Conservation (phyloP, 2,113 vertebrate species). For the Garra rufa region DNA sequence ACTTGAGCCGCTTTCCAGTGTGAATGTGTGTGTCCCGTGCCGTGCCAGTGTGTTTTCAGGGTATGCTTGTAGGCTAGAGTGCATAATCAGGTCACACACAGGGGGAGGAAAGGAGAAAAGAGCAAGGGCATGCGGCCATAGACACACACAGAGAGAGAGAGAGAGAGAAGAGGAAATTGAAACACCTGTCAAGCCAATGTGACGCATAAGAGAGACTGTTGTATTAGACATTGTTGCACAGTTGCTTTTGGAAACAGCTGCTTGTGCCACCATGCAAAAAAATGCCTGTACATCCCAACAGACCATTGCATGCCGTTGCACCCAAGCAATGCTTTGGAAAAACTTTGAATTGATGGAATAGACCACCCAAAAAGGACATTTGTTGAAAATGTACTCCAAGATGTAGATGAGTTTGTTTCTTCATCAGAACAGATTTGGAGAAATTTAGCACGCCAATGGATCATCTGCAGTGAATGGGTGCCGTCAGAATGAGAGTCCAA, state of each 20-base stretch:
- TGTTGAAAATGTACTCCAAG: not conserved
- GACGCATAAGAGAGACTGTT: not conserved
- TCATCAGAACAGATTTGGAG: not conserved
- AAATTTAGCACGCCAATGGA: not conserved
- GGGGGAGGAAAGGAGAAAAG: not conserved
- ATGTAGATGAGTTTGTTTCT: not conserved
- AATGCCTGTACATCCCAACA: slow-evolving; percentile 2
- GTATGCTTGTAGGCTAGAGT: slow-evolving; percentile 34
- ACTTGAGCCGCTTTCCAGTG: slow-evolving; percentile 24
- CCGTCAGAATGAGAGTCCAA: not conserved
- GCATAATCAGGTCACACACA: not conserved
- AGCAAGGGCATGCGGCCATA: slow-evolving; percentile 4
- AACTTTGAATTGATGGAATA: not conserved
- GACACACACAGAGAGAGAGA: not conserved
- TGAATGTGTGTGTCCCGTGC: not conserved
- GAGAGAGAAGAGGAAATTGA: not conserved
- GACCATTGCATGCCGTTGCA: not conserved
- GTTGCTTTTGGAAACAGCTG: slow-evolving; percentile 22
- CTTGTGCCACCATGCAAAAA: not conserved
- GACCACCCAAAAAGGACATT: not conserved
- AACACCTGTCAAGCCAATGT: slow-evolving; percentile 10
- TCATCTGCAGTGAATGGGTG: not conserved
- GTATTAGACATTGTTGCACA: not conserved
- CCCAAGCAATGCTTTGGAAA: not conserved
- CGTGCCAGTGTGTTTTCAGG: slow-evolving; percentile 15